Evolutionary conservation across 2,113 vertebrate genomes (phyloP).

Genomic region (Pseudopodoces humilis): DNA sequence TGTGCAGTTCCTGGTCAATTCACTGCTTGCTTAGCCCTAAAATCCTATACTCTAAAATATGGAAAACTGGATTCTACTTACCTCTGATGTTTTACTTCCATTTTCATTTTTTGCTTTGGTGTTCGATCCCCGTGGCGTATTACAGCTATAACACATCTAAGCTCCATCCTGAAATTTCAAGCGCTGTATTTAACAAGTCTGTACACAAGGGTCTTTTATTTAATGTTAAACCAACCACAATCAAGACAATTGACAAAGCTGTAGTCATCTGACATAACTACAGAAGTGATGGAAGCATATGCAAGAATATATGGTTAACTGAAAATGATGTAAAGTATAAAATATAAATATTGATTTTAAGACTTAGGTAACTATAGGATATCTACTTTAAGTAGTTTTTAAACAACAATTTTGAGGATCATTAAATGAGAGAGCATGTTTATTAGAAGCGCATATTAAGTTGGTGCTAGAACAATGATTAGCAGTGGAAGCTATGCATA

Average conservation of each 20-base stretch:
- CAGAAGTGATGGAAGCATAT: slow-evolving; percentile 7
- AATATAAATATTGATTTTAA: slow-evolving; percentile 36
- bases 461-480: slow-evolving; percentile 25
- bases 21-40: background rate
- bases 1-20: background rate
- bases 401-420: slow-evolving; percentile 8
- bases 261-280: slow-evolving; percentile 21
- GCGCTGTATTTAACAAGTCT: background rate
- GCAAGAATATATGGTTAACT: slow-evolving; percentile 42
- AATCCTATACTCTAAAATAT: background rate
- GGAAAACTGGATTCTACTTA: slow-evolving; percentile 24
- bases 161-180: slow-evolving; percentile 84
- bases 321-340: slow-evolving; percentile 22
- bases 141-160: slow-evolving; percentile 85
- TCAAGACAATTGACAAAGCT: background rate
- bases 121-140: slow-evolving; percentile 84
- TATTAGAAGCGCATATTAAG: slow-evolving; percentile 55
- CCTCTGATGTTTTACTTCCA: slow-evolving; percentile 86
- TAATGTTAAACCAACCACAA: background rate
- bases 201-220: background rate
- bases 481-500: slow-evolving; percentile 36
- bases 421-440: slow-evolving; percentile 54
- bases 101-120: slow-evolving; percentile 87
- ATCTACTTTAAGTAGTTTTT: slow-evolving; percentile 40
- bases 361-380: slow-evolving; percentile 5